Percentiles rank a stretch among this genome's conserved stretches.
These are phyloP conservation scores for Zoanthus sansibaricus DNA, from an alignment of 92 coral and sea anemone genomes.

Conservation along the genomic window DNA sequence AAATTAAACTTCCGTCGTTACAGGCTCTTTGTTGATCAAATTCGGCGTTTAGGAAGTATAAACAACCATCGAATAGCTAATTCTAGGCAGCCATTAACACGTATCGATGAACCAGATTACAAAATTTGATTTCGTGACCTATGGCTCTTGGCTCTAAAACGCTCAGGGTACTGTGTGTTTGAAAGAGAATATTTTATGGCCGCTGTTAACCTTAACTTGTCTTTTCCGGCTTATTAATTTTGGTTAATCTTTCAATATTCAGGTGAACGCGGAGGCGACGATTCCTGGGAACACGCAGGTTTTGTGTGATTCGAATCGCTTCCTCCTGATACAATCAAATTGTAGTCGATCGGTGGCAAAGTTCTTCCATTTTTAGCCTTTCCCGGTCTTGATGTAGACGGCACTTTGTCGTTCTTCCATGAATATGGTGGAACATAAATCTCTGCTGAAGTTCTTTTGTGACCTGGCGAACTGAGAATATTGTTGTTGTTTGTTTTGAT, in stretches of 20 bases:
- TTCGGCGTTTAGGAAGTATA: neutral
- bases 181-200: too few relatives aligned
- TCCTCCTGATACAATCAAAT: conserved; percentile 40
- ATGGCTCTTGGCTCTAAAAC: neutral
- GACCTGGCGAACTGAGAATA: neutral
- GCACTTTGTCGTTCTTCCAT: conserved; percentile 61
- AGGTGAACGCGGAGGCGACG: conserved; percentile 63
- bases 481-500: conserved; percentile 42
- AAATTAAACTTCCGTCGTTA: neutral
- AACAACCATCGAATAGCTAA: neutral
- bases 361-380: conserved; percentile 61
- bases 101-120: neutral
- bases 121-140: conserved; percentile 2
- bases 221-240: conserved; percentile 14
- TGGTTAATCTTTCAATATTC: conserved; percentile 21
- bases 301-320: conserved; percentile 40
- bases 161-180: too few relatives aligned
- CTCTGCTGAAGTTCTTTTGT: neutral
- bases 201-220: neutral
- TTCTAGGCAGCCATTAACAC: neutral
- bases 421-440: conserved; percentile 57
- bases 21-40: neutral
- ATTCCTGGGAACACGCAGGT: conserved; percentile 70
- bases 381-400: conserved; percentile 45
- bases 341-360: conserved; percentile 78